A percentile compares a stretch with the other conserved stretches of the same genome.
phyloP scores from a whole-genome alignment of 30 jellyfish, hydroid and myxozoan species.

The Aurelia aurita region DNA sequence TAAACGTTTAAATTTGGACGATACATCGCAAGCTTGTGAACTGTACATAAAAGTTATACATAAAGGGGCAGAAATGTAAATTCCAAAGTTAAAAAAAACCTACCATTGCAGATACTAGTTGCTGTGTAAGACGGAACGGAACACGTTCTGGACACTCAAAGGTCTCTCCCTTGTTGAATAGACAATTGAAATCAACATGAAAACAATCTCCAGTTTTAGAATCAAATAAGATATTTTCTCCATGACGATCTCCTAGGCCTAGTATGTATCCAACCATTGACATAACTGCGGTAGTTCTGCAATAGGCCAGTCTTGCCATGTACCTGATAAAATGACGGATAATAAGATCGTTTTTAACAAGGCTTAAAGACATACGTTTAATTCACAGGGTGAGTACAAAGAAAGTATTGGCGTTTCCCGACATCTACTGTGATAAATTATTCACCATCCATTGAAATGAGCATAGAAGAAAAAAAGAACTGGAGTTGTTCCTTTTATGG shows the following conservation, averaged over 20 bases:
- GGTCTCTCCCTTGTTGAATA: conserved; percentile 98
- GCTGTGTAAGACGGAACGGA: conserved; percentile 96
- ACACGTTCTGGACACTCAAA: conserved; percentile 98
- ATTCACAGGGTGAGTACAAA: no score
- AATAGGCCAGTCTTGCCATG: conserved; percentile 97
- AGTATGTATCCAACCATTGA: conserved; percentile 99
- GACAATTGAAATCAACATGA: conserved; percentile 99
- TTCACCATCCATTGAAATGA: no score
- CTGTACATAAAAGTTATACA: background rate
- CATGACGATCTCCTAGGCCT: conserved; percentile 99
- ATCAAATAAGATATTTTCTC: conserved; percentile 96
- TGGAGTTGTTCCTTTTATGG: no score
- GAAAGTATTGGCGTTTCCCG: no score
- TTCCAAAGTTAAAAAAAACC: background rate
- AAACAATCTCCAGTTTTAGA: conserved; percentile 98
- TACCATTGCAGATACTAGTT: conserved; percentile 97
- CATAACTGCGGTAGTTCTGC: conserved; percentile 99
- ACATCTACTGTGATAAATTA: no score
- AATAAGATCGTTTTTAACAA: background rate
- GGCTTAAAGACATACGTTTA: no score
- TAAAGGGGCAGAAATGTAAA: background rate
- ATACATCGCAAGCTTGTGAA: background rate
- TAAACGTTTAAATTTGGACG: background rate
- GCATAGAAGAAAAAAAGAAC: no score
- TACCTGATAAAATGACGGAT: conserved; percentile 64